Evolutionary conservation across 2,888 invertebrate species (phyloP).

Genomic region (Ornithoptera priamus): DNA sequence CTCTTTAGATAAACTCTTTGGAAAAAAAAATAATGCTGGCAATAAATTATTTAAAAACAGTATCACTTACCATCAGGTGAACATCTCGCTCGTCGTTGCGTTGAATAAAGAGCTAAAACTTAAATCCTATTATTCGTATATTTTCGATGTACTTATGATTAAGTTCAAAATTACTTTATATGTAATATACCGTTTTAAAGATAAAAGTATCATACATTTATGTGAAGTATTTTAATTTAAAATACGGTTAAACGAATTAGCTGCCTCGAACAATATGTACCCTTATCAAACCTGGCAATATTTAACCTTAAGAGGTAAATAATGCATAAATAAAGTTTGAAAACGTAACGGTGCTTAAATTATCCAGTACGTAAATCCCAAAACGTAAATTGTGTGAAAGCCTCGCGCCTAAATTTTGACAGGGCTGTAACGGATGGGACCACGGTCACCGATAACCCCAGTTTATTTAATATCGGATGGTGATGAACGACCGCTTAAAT

Average conservation of each 20-base stretch:
- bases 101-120: no score
- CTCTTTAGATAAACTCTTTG: no score
- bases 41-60: no score
- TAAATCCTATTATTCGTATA: no score
- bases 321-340: neutral
- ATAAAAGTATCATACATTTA: neutral
- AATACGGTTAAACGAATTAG: neutral
- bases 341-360: neutral
- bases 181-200: neutral
- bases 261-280: neutral
- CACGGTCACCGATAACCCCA: constrained; percentile 6
- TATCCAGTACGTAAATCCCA: neutral
- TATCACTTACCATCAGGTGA: no score
- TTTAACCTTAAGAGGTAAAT: neutral
- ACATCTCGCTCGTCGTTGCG: no score
- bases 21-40: no score
- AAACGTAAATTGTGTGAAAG: constrained; percentile 18
- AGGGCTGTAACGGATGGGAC: constrained; percentile 14
- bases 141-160: no score
- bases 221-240: neutral
- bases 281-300: neutral
- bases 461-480: constrained; percentile 6
- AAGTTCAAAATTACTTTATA: no score
- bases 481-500: neutral
- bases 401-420: constrained; percentile 11